These are phyloP conservation scores for Helicoverpa armigera DNA, from an alignment of 1,140 invertebrate genomes.

Conservation along the genomic window DNA sequence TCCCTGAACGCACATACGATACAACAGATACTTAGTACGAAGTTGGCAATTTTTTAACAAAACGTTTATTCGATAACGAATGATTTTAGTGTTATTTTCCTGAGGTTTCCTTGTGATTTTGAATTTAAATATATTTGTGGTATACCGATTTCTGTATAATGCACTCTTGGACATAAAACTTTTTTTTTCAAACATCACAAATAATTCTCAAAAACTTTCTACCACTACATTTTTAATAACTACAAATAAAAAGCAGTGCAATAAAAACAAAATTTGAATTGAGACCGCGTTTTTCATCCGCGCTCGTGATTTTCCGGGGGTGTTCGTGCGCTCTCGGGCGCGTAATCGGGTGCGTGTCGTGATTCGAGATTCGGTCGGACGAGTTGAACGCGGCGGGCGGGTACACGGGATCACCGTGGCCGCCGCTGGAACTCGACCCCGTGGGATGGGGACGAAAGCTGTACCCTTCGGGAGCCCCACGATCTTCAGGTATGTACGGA, in stretches of 20 bases:
- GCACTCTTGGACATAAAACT: constrained; percentile 32
- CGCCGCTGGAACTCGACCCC: constrained; percentile 90
- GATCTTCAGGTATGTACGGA: constrained; percentile 82
- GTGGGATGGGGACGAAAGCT: constrained; percentile 92
- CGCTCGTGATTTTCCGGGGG: constrained; percentile 72
- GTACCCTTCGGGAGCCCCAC: constrained; percentile 89
- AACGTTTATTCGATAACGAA: constrained; percentile 5
- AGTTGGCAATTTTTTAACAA: constrained; percentile 6
- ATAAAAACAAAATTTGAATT: constrained; percentile 51
- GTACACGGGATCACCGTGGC: constrained; percentile 91
- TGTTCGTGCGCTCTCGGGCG: constrained; percentile 78
- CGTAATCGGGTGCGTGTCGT: constrained; percentile 68
- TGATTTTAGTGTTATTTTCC: constrained; percentile 39
- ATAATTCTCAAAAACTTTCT: not conserved
- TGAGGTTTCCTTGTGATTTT: constrained; percentile 48
- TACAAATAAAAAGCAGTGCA: constrained; percentile 19
- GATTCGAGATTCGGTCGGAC: constrained; percentile 90
- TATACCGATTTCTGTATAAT: constrained; percentile 3
- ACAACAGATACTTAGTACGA: constrained; percentile 50
- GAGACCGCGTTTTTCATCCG: constrained; percentile 56
- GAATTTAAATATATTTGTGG: constrained; percentile 49
- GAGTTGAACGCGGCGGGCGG: constrained; percentile 90
- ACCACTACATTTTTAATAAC: not conserved
- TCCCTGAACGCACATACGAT: constrained; percentile 81
- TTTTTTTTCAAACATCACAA: not conserved